Evolutionary conservation across 2,113 vertebrate genomes (phyloP), one percentile per base, ranked within the genome.

Genomic region (Callipepla californica): DNA sequence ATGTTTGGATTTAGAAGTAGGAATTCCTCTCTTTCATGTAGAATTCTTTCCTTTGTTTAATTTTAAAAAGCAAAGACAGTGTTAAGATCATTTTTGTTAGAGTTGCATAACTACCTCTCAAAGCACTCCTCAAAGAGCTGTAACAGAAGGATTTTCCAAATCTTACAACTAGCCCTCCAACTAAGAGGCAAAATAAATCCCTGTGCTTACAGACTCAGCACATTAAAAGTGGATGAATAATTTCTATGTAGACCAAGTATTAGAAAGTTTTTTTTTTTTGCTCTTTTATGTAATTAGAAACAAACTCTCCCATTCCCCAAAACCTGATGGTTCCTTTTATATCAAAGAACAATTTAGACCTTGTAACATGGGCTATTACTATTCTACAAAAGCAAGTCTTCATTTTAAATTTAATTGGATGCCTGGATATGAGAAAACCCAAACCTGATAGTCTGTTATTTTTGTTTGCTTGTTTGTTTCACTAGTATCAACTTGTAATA

Each of bases 71-170:
- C 12, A 84, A 83, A 83, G 45, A 83, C 0, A 1, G 32, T 55
- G 9, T 45, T 1, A 5, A 90, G 18, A 86, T 80, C 3, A 23
- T 82, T 90, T 96, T 40, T 85, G 55, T 86, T 65, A 61, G 32
- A 38, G 38, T 66, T 70, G 75, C 51, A 57, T 57, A 95, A 75
- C 44, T 94, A 36, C 55, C 74, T 91, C 73, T 93, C 48, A 47
- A 94, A 94, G 44, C 80, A 94, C 63, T 94, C 82, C 63, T 86
- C 87, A 93, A 68, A 57, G 59, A 88, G 78, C 42, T 87, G 55
- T 89, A 91, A 87, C 51, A 78, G 82, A 70, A 76, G 57, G 72
- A 95, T 96, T 94, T 95, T 63, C 45, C 88, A 89, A 94, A 68
- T 95, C 57, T 84, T 90, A 59, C 21, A 90, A 83, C 40, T 75